A percentile compares a stretch with the other conserved stretches of the same genome.
These are phyloP conservation scores for Nerophis lumbriciformis DNA, from an alignment of 2,113 vertebrate species.

Conservation along the genomic window DNA sequence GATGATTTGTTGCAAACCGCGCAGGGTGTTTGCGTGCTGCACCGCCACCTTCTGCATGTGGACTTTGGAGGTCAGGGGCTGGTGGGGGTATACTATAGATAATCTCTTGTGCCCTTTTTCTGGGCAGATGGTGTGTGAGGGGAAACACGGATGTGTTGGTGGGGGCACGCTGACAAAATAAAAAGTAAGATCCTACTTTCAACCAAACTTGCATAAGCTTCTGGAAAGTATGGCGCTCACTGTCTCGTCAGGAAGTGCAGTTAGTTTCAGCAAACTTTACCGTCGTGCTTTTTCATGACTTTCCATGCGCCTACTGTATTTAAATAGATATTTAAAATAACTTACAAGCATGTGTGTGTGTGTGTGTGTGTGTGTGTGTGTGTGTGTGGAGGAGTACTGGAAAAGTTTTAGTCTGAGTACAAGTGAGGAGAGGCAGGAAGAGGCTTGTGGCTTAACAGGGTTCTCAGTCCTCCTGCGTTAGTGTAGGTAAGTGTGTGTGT, in stretches of 20 bases:
- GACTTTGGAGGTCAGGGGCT: conserved; percentile 31
- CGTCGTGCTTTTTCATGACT: neutral
- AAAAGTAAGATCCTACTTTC: conserved; percentile 46
- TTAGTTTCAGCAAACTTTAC: conserved; percentile 10
- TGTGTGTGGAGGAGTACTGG: conserved; percentile 22
- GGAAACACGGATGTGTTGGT: conserved; percentile 55
- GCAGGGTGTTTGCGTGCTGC: conserved; percentile 40
- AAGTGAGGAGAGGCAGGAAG: conserved; percentile 66
- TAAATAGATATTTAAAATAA: neutral
- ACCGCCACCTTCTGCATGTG: conserved; percentile 41
- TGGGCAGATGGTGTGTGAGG: conserved; percentile 56
- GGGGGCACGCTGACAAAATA: conserved; percentile 30
- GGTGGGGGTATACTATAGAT: conserved; percentile 10
- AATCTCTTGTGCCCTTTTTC: conserved; percentile 53
- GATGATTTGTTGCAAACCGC: conserved; percentile 54
- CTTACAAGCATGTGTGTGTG: neutral
- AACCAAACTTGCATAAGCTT: conserved; percentile 43
- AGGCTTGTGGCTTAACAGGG: conserved; percentile 68
- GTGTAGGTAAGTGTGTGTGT: conserved; percentile 15
- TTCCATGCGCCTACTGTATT: neutral
- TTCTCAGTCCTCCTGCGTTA: conserved; percentile 40
- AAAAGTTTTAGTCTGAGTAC: conserved; percentile 53
- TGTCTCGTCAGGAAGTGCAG: conserved; percentile 51
- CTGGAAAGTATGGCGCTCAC: conserved; percentile 47
- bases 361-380: neutral